Evolutionary conservation across 2,888 invertebrate genomes (phyloP).

Genomic region (Yponomeuta sedellus): DNA sequence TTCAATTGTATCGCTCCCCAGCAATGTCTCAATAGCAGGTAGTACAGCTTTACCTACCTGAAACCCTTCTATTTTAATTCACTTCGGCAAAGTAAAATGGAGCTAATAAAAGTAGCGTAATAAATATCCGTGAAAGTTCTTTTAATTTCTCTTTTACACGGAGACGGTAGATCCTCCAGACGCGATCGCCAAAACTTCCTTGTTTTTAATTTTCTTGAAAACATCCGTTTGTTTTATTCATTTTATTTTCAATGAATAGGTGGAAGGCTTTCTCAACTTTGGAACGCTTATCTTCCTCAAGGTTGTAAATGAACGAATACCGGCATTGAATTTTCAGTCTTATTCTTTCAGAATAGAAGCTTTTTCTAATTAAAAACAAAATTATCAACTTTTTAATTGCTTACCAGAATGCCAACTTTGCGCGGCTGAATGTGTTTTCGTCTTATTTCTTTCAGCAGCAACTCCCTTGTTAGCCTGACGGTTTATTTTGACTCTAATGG

Average conservation of each 20-base stretch:
- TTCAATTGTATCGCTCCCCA: not conserved
- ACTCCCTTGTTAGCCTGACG: constrained; percentile 28
- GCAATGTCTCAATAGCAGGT: not conserved
- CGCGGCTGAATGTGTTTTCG: constrained; percentile 36
- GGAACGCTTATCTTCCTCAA: constrained; percentile 58
- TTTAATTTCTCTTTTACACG: constrained; percentile 75
- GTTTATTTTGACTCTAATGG: constrained; percentile 19
- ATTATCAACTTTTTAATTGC: constrained; percentile 61
- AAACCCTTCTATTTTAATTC: constrained; percentile 38
- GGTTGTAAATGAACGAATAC: constrained; percentile 38
- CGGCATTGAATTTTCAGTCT: constrained; percentile 43
- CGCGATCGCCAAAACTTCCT: constrained; percentile 71
- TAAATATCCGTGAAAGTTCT: constrained; percentile 74
- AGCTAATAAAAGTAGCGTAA: constrained; percentile 66
- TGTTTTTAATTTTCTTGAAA: constrained; percentile 76
- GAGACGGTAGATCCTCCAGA: constrained; percentile 66
- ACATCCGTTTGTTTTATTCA: constrained; percentile 67
- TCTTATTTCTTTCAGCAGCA: constrained; percentile 30
- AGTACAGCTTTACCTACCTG: not conserved
- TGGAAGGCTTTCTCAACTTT: constrained; percentile 67
- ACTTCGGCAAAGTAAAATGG: constrained; percentile 50
- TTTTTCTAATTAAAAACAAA: constrained; percentile 35
- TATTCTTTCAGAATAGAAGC: constrained; percentile 39
- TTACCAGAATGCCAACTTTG: constrained; percentile 49
- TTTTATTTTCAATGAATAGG: constrained; percentile 69